Conservation (phyloP, 64 coral and sea anemone genomes). For the Acropora yongei region DNA sequence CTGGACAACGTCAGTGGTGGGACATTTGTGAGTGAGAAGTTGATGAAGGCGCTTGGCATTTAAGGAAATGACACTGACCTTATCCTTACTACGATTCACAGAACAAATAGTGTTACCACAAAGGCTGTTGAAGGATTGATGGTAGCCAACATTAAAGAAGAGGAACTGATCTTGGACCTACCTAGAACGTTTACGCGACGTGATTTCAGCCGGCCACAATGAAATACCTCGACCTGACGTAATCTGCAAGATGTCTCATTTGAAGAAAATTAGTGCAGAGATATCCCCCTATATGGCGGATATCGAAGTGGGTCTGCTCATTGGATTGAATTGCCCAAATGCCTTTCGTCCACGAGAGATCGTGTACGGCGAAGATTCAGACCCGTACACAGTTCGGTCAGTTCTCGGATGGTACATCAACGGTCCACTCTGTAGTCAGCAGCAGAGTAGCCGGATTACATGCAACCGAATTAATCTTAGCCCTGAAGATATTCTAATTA, state of each 20-base stretch:
- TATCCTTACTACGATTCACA: constrained; percentile 66
- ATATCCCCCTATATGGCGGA: constrained; percentile 61
- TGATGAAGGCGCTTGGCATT: constrained; percentile 23
- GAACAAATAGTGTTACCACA: constrained; percentile 34
- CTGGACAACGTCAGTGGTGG: constrained; percentile 79
- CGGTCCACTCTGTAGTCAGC: constrained; percentile 4
- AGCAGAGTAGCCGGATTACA: neutral
- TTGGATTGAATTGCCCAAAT: constrained; percentile 75
- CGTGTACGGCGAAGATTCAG: constrained; percentile 49
- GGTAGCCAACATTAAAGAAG: too few species aligned
- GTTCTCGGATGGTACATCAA: constrained; percentile 71
- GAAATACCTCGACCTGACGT: constrained; percentile 70
- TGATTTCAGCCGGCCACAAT: constrained; percentile 54
- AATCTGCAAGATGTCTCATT: constrained; percentile 40
- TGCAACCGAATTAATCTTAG: constrained; percentile 31
- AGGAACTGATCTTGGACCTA: too few species aligned
- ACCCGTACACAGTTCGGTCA: constrained; percentile 62
- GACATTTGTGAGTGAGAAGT: constrained; percentile 69
- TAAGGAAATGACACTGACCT: constrained; percentile 66
- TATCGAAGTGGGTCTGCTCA: constrained; percentile 65
- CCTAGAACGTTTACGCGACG: too few species aligned
- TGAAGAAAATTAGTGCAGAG: constrained; percentile 9
- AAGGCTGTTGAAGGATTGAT: constrained; percentile 45
- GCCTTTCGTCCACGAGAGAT: constrained; percentile 59
- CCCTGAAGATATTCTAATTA: too few species aligned